A percentile compares a stretch with the other conserved stretches of the same genome.
Conservation (phyloP, 2,113 vertebrate genomes). For the Sterrhoptilus dennistouni region DNA sequence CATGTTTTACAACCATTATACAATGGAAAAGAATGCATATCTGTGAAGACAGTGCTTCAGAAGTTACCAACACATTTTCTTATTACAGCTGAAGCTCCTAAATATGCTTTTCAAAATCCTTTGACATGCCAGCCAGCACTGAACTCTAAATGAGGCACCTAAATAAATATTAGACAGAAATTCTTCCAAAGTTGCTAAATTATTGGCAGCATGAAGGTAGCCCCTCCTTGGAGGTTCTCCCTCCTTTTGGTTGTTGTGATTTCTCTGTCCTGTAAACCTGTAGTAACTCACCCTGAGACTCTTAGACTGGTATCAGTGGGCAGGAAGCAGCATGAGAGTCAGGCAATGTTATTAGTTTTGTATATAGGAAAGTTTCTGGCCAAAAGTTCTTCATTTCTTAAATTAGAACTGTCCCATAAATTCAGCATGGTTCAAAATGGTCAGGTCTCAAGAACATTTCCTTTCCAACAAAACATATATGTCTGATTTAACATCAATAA, state of each 20-base stretch:
- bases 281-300: neutral
- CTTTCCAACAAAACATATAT: neutral
- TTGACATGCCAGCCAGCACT: neutral
- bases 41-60: neutral
- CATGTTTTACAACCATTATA: neutral
- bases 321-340: neutral
- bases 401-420: neutral
- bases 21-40: neutral
- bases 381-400: neutral
- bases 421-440: rapidly evolving
- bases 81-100: neutral
- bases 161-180: neutral
- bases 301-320: too few species aligned
- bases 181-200: neutral
- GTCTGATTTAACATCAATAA: neutral
- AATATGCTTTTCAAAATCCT: neutral
- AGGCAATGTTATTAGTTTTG: neutral
- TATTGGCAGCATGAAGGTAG: rapidly evolving
- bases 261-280: neutral
- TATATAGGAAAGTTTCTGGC: neutral
- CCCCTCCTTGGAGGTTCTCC: neutral
- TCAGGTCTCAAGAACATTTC: neutral
- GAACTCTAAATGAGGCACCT: neutral
- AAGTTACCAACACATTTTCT: neutral
- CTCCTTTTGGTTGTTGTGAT: neutral